Base-by-base conservation (phyloP, 2,888 invertebrate species). In the Notodonta ziczac region DNA sequence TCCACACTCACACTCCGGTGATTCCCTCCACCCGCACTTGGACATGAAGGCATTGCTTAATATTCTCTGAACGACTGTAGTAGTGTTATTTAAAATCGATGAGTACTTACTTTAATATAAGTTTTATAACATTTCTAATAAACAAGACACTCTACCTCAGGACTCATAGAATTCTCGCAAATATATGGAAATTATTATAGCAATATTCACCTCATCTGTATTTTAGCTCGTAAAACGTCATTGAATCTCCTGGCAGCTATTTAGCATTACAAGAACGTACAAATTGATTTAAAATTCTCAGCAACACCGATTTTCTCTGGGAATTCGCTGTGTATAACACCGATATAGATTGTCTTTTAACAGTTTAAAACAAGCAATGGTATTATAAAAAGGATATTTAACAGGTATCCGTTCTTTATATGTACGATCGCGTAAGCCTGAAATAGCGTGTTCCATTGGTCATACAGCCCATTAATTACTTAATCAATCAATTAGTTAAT, bases 251-350 rank as follows among this genome's bases (percentile, higher is more conserved):
- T 50, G 52, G 42, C 32, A 40, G 16, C 40, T 63, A 56, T 56
- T 74, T 75, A 64, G 57, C 65, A 74, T 77, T 75, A 65, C 60
- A 59, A 62, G 63, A 55, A 64, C 73, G 68, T 65, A 59, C 58
- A 35, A 53, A 39, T 60, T 39, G 46, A 57, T 66, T 66, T 75
- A 66, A 68, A 60, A 75, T 75, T 75, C 74, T 51, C 32, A 42
- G 32, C 77, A 52, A 40, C 56, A 50, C 58, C 35, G 60, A 68
- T 67, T 72, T 61, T 74, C 68, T 72, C 68, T 64, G 32, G 60
- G 77, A 77, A 77, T 39, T 60, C 48, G 2, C 56, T 56, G 70
- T 58, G 52, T 59, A 55, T 32, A 55, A 35, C 7, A 51, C 24
- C 16, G 24, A 51, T 51, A 51, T 12, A 39, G n/a, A n/a, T n/a